A percentile compares a stretch with the other conserved stretches of the same genome.
Evolutionary conservation across 2,797 vertebrate genomes (phyloP).

Genomic region (Pantherophis vulpinus): DNA sequence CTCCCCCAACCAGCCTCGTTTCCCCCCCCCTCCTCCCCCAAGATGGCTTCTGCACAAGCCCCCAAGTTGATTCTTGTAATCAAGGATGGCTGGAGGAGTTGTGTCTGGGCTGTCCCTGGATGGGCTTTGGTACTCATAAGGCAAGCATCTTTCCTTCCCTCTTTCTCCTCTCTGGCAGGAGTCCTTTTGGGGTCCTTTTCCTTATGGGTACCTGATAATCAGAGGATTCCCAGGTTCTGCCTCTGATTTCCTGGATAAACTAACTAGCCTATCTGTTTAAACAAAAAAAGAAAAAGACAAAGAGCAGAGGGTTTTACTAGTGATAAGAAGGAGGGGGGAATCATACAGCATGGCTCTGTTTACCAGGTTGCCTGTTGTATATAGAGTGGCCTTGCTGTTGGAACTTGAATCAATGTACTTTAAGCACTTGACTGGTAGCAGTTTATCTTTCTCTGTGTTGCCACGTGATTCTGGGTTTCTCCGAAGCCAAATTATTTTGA

Average conservation of each 20-base stretch:
- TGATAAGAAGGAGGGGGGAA: neutral
- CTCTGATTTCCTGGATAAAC: neutral
- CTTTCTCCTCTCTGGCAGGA: neutral
- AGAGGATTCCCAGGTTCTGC: neutral
- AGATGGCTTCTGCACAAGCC: conserved; percentile 27
- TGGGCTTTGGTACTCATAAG: neutral
- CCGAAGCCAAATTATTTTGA: neutral
- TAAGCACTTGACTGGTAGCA: neutral
- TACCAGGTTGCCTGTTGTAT: neutral
- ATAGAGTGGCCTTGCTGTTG: neutral
- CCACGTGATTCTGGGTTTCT: neutral
- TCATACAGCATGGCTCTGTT: neutral
- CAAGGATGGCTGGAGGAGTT: neutral
- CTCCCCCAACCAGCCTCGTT: neutral
- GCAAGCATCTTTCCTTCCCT: neutral
- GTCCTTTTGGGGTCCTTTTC: neutral
- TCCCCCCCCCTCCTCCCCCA: neutral
- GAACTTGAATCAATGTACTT: neutral
- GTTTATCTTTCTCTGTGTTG: neutral
- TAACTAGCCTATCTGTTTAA: neutral
- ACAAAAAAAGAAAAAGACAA: neutral
- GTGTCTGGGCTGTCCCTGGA: neutral
- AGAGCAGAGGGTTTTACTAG: neutral
- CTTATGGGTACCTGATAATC: neutral
- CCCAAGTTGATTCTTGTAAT: neutral